Evolutionary conservation across 2,888 invertebrate genomes (phyloP).

Genomic region (Alcis repandata): DNA sequence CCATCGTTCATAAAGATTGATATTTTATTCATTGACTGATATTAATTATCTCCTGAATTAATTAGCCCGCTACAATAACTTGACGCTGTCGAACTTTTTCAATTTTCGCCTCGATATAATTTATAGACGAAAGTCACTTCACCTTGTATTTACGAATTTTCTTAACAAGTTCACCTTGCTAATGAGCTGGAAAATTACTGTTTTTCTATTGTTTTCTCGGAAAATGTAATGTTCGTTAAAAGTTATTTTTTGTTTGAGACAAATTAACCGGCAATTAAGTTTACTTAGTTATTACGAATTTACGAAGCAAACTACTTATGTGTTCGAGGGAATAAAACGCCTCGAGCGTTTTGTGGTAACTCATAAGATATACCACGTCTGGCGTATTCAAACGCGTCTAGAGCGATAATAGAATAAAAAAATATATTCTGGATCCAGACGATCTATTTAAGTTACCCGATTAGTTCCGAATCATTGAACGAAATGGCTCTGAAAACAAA

Average conservation of each 20-base stretch:
- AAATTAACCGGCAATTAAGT: constrained; percentile 38
- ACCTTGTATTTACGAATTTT: constrained; percentile 44
- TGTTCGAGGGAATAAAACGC: not conserved
- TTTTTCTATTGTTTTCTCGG: constrained; percentile 42
- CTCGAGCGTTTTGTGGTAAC: constrained; percentile 1
- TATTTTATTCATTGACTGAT: constrained; percentile 23
- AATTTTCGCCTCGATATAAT: constrained; percentile 49
- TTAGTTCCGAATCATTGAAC: constrained; percentile 36
- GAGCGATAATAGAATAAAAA: constrained; percentile 17
- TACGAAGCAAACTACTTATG: constrained; percentile 13
- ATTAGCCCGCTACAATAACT: constrained; percentile 49
- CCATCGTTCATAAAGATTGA: constrained; percentile 24
- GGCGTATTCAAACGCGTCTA: constrained; percentile 28
- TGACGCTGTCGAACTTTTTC: constrained; percentile 49
- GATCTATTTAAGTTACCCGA: constrained; percentile 32
- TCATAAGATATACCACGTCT: constrained; percentile 8
- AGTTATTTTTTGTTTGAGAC: constrained; percentile 42
- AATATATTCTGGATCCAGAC: constrained; percentile 25
- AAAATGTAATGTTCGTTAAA: constrained; percentile 33
- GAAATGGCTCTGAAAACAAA: constrained; percentile 67
- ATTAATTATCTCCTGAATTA: constrained; percentile 49
- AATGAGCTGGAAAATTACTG: constrained; percentile 52
- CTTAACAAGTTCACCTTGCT: constrained; percentile 41
- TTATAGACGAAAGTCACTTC: constrained; percentile 39
- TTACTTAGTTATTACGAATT: not conserved